phyloP scores from a whole-genome alignment of 2,888 invertebrate species.

The Scelioninae gen. 2 region DNA sequence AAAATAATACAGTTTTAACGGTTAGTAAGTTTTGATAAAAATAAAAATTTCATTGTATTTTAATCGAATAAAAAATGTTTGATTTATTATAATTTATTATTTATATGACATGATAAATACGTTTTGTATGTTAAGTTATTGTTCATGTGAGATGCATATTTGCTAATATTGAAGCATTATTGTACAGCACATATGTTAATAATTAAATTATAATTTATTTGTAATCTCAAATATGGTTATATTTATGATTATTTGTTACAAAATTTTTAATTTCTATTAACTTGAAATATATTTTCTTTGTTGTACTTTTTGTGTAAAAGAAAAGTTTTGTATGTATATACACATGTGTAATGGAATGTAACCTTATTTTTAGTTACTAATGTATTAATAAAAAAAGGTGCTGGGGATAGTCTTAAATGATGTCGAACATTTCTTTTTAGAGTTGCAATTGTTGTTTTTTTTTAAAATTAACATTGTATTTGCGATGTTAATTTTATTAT shows the following conservation, averaged over 20 bases:
- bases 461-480: too few relatives aligned
- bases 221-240: neutral
- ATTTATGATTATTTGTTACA: neutral
- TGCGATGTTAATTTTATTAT: neutral
- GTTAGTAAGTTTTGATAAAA: slow-evolving; percentile 13
- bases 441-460: too few relatives aligned
- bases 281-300: neutral
- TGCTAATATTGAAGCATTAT: neutral
- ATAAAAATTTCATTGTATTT: neutral
- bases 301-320: neutral
- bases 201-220: neutral
- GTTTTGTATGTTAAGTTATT: neutral
- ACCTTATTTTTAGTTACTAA: slow-evolving; percentile 41
- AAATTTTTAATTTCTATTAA: neutral
- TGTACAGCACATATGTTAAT: slow-evolving; percentile 1
- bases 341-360: slow-evolving; percentile 21
- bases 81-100: neutral
- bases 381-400: slow-evolving; percentile 16
- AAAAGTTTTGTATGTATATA: slow-evolving; percentile 1
- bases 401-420: neutral
- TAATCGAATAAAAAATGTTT: too few relatives aligned
- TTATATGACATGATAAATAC: neutral
- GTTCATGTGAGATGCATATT: neutral
- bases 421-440: too few relatives aligned
- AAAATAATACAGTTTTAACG: slow-evolving; percentile 27